These are phyloP conservation scores for Cryptoprocta ferox DNA, from an alignment of 2,797 vertebrate species.

Conservation along the genomic window DNA sequence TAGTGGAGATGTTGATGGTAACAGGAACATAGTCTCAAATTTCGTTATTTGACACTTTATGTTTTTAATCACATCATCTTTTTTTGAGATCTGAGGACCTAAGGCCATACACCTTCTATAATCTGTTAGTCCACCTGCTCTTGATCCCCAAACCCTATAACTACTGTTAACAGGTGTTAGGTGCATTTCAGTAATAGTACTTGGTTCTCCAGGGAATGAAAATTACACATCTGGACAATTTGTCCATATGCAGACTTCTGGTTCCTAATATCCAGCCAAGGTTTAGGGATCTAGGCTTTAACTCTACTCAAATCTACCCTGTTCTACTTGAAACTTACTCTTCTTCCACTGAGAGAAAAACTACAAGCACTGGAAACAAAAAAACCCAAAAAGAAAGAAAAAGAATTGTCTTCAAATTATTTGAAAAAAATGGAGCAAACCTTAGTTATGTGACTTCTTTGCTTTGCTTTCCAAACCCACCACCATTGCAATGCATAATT, in stretches of 20 bases:
- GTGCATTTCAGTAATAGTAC: not conserved
- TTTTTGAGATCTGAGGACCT: not conserved
- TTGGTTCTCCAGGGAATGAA: not conserved
- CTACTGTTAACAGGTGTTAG: not conserved
- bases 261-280: not conserved
- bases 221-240: not conserved
- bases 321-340: not conserved
- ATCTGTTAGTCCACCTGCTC: not conserved
- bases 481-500: not conserved
- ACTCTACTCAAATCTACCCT: not conserved
- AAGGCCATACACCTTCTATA: not conserved
- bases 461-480: not conserved
- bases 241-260: not conserved
- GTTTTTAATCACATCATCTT: not conserved
- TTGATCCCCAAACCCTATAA: not conserved
- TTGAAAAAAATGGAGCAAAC: not conserved
- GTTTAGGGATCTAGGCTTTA: not conserved
- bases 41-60: not conserved
- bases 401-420: not conserved
- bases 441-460: not conserved
- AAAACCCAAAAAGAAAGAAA: not conserved
- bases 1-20: not conserved
- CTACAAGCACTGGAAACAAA: not conserved
- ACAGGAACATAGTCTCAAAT: slow-evolving; percentile 1
- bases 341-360: not conserved